Evolutionary conservation across 2,113 vertebrate species (phyloP), one percentile per base, ranked within the genome.

Genomic region (human): DNA sequence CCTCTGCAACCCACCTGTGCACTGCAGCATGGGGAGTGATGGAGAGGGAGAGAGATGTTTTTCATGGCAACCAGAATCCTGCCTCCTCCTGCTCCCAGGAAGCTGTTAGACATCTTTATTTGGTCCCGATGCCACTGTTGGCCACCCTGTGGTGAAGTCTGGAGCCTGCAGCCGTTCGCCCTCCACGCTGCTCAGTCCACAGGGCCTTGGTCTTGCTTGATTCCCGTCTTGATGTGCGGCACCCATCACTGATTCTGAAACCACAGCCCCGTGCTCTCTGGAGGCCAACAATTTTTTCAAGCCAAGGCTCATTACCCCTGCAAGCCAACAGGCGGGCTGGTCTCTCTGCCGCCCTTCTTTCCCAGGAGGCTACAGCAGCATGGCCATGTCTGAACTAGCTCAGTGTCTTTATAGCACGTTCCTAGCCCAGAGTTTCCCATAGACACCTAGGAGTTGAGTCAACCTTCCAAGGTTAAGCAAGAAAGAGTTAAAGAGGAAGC

Each of bases 101-200:
- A n/a, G 83, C 27, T 55, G 30, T 8, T 2, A 8, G 27, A 50
- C 43, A 11, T 45, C 40, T 48, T 40, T 0, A 6, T 45, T 43
- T 13, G 20, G 73, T 55, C 79, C 11, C 0, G 18, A 40, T 6
- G 40, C 38, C 38, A 7, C n/a, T 18, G 22, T 64, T 0, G 1
- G 70, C 32, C 81, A n/a, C 7, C 38, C 0, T 22, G 32, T 0
- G 0, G 48, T 9, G 78, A 40, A 1, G 17, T 45, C n/a, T 43
- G 4, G 7, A 40, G 30, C 18, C 7, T 2, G 23, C 5, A 25
- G 43, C 13, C 7, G 22, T 43, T 45, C 45, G 4, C 82, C 82
- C 64, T 94, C 94, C 45, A 59, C 2, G 2, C 38, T 2, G 18
- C 45, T 22, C 3, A 6, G 55, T 38, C 32, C 38, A 12, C 2